phyloP scores from a whole-genome alignment of 2,113 vertebrate species.

The Junco hyemalis region DNA sequence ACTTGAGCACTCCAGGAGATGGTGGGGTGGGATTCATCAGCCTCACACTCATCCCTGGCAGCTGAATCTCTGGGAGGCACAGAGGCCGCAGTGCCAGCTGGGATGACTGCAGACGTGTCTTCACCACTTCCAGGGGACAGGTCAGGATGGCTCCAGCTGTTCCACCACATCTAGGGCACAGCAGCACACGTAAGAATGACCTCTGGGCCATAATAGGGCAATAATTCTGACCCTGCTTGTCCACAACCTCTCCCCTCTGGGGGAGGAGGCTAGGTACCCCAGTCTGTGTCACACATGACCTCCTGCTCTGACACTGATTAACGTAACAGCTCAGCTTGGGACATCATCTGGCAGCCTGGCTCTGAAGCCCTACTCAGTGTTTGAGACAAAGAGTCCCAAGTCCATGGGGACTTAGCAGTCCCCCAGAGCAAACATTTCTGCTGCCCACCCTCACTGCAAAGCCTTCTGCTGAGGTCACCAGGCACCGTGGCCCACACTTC shows the following conservation, averaged over 20 bases:
- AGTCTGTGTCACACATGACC: neutral
- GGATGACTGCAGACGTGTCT: slow-evolving; percentile 70
- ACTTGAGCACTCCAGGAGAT: slow-evolving; percentile 40
- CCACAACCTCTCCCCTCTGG: neutral
- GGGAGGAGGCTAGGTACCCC: neutral
- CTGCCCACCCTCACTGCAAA: neutral
- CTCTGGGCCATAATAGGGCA: neutral
- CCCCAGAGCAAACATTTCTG: slow-evolving; percentile 14
- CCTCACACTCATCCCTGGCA: slow-evolving; percentile 41
- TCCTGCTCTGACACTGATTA: slow-evolving; percentile 21
- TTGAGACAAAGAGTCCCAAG: slow-evolving; percentile 42
- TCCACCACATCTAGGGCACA: slow-evolving; percentile 57
- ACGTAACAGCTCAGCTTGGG: neutral
- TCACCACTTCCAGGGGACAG: slow-evolving; percentile 73
- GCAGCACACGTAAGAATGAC: neutral
- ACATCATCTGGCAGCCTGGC: slow-evolving; percentile 11
- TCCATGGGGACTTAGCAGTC: neutral
- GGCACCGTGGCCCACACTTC: neutral
- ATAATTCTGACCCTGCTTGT: neutral
- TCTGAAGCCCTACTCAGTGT: neutral
- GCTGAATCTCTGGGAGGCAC: slow-evolving; percentile 44
- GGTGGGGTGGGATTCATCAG: slow-evolving; percentile 12
- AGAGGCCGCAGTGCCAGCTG: slow-evolving; percentile 35
- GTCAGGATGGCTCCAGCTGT: slow-evolving; percentile 70
- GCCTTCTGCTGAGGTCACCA: neutral